phyloP scores from a whole-genome alignment of 2,888 invertebrate genomes.

The Agriopis marginaria region DNA sequence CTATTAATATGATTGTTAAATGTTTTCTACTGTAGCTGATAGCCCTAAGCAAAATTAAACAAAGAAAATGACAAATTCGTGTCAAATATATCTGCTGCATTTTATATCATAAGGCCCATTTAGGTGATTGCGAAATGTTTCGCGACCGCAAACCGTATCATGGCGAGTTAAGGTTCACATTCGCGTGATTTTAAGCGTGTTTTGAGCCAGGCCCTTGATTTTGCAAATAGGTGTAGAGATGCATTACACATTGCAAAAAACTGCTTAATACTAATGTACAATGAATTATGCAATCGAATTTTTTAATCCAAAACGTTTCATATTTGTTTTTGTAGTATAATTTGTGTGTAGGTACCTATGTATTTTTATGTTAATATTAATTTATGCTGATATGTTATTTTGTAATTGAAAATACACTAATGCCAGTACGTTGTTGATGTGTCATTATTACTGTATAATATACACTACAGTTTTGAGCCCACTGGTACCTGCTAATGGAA shows the following conservation, averaged over 20 bases:
- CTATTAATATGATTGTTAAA: slow-evolving; percentile 63
- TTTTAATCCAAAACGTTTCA: slow-evolving; percentile 27
- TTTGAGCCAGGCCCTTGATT: not conserved
- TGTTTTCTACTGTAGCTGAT: slow-evolving; percentile 67
- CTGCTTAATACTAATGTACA: slow-evolving; percentile 27
- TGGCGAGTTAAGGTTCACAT: too few relatives aligned
- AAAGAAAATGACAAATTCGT: slow-evolving; percentile 11
- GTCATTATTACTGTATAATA: not conserved
- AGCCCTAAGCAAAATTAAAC: slow-evolving; percentile 24
- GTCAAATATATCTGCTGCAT: not conserved
- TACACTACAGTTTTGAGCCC: not conserved
- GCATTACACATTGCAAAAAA: not conserved
- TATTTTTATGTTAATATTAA: slow-evolving; percentile 29
- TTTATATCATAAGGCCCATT: not conserved
- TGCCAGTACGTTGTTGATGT: not conserved
- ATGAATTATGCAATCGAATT: slow-evolving; percentile 38
- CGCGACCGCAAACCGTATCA: too few relatives aligned
- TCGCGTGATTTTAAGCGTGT: too few relatives aligned
- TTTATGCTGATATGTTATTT: slow-evolving; percentile 26
- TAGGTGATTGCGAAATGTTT: too few relatives aligned
- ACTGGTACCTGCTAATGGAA: not conserved
- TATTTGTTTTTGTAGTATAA: slow-evolving; percentile 14
- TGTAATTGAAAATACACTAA: slow-evolving; percentile 35
- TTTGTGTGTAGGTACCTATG: slow-evolving; percentile 15
- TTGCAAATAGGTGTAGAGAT: slow-evolving; percentile 3